phyloP scores from a whole-genome alignment of 2,113 vertebrate species.

The Psettodes erumei region DNA sequence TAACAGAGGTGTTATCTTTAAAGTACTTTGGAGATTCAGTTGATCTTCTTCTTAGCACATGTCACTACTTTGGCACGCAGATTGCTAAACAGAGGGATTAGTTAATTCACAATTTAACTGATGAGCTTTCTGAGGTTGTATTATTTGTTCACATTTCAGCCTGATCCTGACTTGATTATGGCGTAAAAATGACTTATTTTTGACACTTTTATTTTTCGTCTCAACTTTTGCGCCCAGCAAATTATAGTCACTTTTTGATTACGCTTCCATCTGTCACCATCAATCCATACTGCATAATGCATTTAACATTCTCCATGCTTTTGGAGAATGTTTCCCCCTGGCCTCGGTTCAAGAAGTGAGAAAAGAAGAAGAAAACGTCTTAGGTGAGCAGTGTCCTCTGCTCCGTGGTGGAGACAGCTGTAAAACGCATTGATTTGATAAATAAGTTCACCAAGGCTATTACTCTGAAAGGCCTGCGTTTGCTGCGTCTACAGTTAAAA shows the following conservation, averaged over 20 bases:
- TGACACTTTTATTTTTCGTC: constrained; percentile 34
- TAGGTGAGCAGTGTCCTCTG: constrained; percentile 15
- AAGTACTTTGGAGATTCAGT: constrained; percentile 39
- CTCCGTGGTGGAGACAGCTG: constrained; percentile 39
- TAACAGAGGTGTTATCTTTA: constrained; percentile 53
- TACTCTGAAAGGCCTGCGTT: constrained; percentile 35
- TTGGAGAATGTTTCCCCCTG: constrained; percentile 29
- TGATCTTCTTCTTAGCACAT: constrained; percentile 7
- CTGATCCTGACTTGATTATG: constrained; percentile 40
- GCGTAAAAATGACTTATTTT: constrained; percentile 29
- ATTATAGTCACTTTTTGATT: constrained; percentile 35
- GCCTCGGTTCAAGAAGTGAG: constrained; percentile 16
- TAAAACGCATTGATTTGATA: constrained; percentile 62
- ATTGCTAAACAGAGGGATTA: constrained; percentile 3
- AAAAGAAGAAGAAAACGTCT: constrained; percentile 3
- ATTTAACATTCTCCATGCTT: constrained; percentile 48
- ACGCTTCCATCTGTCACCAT: constrained; percentile 44
- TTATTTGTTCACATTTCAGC: constrained; percentile 9
- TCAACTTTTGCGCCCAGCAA: constrained; percentile 21
- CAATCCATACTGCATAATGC: constrained; percentile 38
- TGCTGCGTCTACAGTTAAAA: constrained; percentile 55
- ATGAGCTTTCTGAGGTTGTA: constrained; percentile 19
- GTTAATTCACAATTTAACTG: constrained; percentile 31
- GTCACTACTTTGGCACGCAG: constrained; percentile 49
- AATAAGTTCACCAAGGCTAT: constrained; percentile 26